Evolutionary conservation across 2,113 vertebrate genomes (phyloP), one percentile per base, ranked within the genome.

Genomic region (Lampris megalopsis): DNA sequence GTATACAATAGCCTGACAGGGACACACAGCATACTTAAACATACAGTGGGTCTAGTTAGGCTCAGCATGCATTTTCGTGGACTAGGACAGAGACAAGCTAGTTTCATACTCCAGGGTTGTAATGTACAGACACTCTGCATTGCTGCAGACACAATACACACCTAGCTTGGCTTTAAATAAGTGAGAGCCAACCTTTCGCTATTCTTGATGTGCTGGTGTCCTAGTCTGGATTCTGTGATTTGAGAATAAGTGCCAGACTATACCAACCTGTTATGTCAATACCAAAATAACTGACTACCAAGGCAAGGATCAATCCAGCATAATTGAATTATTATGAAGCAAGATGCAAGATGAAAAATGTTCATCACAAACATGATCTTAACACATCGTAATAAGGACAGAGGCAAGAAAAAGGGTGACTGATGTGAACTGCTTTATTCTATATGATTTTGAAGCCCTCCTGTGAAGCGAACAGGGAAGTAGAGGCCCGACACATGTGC

Each of bases 401-500:
- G 68, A 49, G 43, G 75, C 40, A 47, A 49, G 62, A 72, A 81
- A 75, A 41, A 48, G 37, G 59, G 43, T 61, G 70, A 71, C 56
- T 72, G 77, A 87, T 80, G 82, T 66, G 63, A 63, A 86, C 76
- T 59, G 62, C 78, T 66, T 77, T 53, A 62, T 76, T 80, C 36
- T 71, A 61, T 63, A 50, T 68, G 75, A 87, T 43, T 72, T 66
- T 82, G 69, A 82, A 38, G 75, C 76, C 71, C 64, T 71, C 50
- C 71, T 56, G 60, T 73, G 66, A 45, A 42, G 70, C 65, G 82
- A 75, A 61, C 53, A 37, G 45, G 66, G 43, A 61, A 64, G 80
- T 57, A 38, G 71, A 80, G 73, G 78, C 78, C 72, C 73, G 71
- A 65, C 75, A 79, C 80, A 80, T 74, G 79, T 70, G 82, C 88